These are phyloP conservation scores for Cheracebus regulus DNA, from an alignment of 2,797 vertebrate species.

Conservation along the genomic window DNA sequence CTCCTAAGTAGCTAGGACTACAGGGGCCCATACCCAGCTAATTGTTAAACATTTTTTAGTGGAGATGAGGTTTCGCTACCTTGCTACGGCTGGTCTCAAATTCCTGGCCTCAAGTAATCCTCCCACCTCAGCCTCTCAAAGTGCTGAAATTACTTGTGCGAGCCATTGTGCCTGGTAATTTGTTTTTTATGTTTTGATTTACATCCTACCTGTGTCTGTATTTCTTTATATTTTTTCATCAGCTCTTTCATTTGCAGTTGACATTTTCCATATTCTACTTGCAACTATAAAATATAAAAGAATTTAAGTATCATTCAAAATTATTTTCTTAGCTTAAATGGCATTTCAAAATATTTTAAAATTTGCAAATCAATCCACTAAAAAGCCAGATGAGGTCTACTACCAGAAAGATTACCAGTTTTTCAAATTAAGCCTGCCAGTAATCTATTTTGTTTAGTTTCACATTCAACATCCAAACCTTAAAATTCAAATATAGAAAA, in stretches of 20 bases:
- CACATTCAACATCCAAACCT: constrained; percentile 15
- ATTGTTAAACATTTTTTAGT: not conserved
- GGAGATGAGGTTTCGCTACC: not conserved
- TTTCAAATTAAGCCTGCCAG: constrained; percentile 3
- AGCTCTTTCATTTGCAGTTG: constrained; percentile 93
- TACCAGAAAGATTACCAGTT: constrained; percentile 24
- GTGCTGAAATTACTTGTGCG: not conserved
- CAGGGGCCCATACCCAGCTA: not conserved
- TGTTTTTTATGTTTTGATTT: not conserved
- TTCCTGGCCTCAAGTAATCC: not conserved
- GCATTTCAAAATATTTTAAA: constrained; percentile 52
- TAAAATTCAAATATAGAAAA: constrained; percentile 50
- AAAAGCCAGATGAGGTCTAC: not conserved
- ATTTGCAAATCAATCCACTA: constrained; percentile 23
- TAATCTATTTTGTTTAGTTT: constrained; percentile 8
- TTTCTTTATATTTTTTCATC: constrained; percentile 89
- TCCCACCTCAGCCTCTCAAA: not conserved
- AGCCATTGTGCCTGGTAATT: not conserved
- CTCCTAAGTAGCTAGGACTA: not conserved
- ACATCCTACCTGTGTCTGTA: constrained; percentile 91
- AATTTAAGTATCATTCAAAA: constrained; percentile 39
- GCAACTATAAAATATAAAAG: constrained; percentile 87
- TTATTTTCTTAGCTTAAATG: constrained; percentile 41
- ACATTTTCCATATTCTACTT: constrained; percentile 91
- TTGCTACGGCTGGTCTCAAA: not conserved